These are phyloP conservation scores for Drosophila orena DNA, from an alignment of 1,140 invertebrate species.

Conservation along the genomic window DNA sequence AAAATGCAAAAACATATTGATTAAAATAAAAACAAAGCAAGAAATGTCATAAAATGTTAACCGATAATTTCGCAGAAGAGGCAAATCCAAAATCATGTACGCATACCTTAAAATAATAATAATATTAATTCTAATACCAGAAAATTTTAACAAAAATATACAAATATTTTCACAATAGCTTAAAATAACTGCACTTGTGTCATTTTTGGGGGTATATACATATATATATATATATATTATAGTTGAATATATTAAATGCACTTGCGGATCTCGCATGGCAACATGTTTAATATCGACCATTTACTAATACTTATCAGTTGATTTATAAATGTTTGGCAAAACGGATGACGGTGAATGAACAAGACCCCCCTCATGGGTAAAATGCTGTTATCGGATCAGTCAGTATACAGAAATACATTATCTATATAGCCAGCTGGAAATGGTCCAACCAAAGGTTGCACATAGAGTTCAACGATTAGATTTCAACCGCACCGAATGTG, in stretches of 20 bases:
- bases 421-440: background rate
- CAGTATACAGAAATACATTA: constrained; percentile 15
- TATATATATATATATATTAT: no score
- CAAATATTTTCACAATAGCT: constrained; percentile 82
- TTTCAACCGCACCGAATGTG: constrained; percentile 1
- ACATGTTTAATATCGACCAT: background rate
- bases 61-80: constrained; percentile 49
- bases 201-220: no score
- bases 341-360: constrained; percentile 1
- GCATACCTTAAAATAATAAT: constrained; percentile 60
- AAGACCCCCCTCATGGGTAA: background rate
- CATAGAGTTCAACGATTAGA: constrained; percentile 16
- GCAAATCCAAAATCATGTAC: constrained; percentile 59
- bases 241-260: no score
- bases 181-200: constrained; percentile 31
- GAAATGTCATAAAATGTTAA: constrained; percentile 40
- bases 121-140: constrained; percentile 46
- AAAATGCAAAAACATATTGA: constrained; percentile 6
- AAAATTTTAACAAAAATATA: constrained; percentile 77
- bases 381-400: background rate
- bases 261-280: no score
- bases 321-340: background rate
- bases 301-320: constrained; percentile 7
- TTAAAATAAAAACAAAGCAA: constrained; percentile 29
- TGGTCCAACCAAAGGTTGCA: constrained; percentile 18